Evolutionary conservation across 2,113 vertebrate genomes (phyloP).

Genomic region (Mustelus asterias): DNA sequence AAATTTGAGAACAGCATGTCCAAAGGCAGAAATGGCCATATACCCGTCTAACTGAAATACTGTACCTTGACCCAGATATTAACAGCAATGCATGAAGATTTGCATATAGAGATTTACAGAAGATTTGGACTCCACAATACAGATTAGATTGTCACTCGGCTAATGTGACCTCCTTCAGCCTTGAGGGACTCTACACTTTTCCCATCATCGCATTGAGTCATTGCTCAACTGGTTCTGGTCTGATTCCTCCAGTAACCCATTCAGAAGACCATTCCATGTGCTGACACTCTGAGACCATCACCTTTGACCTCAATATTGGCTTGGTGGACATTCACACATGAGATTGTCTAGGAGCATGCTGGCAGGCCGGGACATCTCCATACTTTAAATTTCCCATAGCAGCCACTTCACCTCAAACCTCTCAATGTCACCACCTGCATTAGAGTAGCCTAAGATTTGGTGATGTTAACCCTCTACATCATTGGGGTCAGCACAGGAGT

Average conservation of each 20-base stretch:
- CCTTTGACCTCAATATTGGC: background rate
- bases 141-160: background rate
- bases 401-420: background rate
- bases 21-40: background rate
- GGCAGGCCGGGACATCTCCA: background rate
- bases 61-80: background rate
- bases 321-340: background rate
- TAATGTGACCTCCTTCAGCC: background rate
- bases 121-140: background rate
- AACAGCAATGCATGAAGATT: background rate
- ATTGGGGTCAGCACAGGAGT: background rate
- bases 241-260: background rate
- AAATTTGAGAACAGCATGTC: background rate
- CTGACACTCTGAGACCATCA: background rate
- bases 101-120: background rate
- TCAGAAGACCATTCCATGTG: background rate
- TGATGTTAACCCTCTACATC: background rate
- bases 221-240: background rate
- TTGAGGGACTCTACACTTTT: background rate
- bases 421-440: background rate
- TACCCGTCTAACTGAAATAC: background rate
- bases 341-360: background rate
- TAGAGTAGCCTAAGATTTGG: background rate
- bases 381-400: background rate
- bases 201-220: background rate